Base-by-base conservation (phyloP, 2,113 vertebrate species). In the Malurus cyaneus region DNA sequence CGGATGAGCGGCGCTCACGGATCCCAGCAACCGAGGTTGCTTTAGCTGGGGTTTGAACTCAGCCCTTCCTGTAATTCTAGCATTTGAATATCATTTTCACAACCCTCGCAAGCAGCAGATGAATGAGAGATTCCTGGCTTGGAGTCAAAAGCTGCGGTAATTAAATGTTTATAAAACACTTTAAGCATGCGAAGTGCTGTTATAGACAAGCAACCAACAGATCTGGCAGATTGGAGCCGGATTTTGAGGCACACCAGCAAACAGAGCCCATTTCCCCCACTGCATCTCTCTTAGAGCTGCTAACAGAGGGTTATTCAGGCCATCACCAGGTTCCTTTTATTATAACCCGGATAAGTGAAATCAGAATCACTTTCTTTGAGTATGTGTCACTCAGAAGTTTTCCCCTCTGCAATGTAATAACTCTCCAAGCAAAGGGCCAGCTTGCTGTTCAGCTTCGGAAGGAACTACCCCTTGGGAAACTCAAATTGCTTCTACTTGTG, bases 401-500 rank as follows among this genome's bases (percentile, higher is more conserved):
- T 54, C 29, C 46, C 66, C 52, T 72, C 81, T 73, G 15, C 52
- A 39, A 74, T 73, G 15, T 59, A 39, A 74, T 52, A 82, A 72
- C n/a, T 42, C 26, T 3, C 42, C 31, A 26, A 79, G 95, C 46
- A 64, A 89, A 94, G 79, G 87, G 66, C 90, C 91, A 73, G 59
- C 41, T 47, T 70, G 67, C 94, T 94, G 83, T 91, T 97, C 80
- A 71, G 92, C 92, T 96, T 9, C 0, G 65, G 49, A 91, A 96
- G 95, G 71, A 97, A 93, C 94, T 81, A 32, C 91, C 86, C 92
- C 50, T 32, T 73, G 96, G 96, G 92, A 96, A 90, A 94, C 8
- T 96, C 85, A 57, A 95, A 96, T 80, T 88, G 91, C 94, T 89
- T 88, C 93, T 94, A 67, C 94, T 96, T 96, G 94, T 92, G 95